Conservation (phyloP, 2,888 invertebrate genomes). For the Tinea pellionella region DNA sequence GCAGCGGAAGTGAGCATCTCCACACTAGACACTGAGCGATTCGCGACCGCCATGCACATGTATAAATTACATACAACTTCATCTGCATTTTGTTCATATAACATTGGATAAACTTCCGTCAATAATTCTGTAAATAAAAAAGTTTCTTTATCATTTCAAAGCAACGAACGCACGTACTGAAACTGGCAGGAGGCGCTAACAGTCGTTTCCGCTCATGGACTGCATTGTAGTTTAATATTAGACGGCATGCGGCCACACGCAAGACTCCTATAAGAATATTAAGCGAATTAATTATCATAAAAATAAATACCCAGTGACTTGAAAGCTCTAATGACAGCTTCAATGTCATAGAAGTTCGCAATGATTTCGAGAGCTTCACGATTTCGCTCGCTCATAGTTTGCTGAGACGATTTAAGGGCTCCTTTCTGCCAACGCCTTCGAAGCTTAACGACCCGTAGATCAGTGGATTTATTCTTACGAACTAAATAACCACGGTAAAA, state of each 20-base stretch:
- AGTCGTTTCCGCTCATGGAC: too few species aligned
- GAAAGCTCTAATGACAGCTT: slow-evolving; percentile 49
- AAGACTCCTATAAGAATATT: too few species aligned
- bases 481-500: slow-evolving; percentile 64
- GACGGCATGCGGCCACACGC: too few species aligned
- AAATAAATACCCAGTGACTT: slow-evolving; percentile 39
- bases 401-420: slow-evolving; percentile 41
- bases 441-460: slow-evolving; percentile 33
- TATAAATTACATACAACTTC: slow-evolving; percentile 42
- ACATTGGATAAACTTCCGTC: slow-evolving; percentile 56
- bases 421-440: slow-evolving; percentile 52
- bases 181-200: too few species aligned
- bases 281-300: neutral
- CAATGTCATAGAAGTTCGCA: slow-evolving; percentile 39
- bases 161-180: too few species aligned
- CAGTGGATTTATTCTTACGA: slow-evolving; percentile 27
- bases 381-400: slow-evolving; percentile 45
- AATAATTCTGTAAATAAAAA: slow-evolving; percentile 40
- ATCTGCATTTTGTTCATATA: slow-evolving; percentile 42
- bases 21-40: slow-evolving; percentile 72
- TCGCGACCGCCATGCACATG: slow-evolving; percentile 54
- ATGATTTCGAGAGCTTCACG: slow-evolving; percentile 53
- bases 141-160: neutral
- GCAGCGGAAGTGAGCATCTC: slow-evolving; percentile 64
- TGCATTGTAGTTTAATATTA: too few species aligned